Base-by-base conservation (phyloP, 2,888 invertebrate species). In the Euzetes globulus region DNA sequence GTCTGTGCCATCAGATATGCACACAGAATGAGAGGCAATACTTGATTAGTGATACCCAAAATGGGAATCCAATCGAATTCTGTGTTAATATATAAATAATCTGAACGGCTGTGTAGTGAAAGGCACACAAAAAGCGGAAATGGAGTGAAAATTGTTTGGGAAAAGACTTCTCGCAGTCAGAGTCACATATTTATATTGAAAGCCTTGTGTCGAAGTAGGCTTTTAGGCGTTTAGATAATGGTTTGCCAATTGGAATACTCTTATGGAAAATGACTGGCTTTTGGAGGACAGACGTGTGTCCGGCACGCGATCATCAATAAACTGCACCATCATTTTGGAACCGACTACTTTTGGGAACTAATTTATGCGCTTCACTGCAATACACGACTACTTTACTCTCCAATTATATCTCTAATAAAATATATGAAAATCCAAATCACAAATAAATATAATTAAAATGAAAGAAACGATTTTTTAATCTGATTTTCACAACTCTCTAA, bases 221-320 rank as follows among this genome's bases (percentile, higher is more conserved):
- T 63, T 63, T 63, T 63, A 63, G 63, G 9, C 29, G 63, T 25
- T 63, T 63, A 63, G 19, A 63, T 63, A 33, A 29, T 22, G 27
- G 25, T 63, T n/a, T 29, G 29, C 6, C 29, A 13, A 63, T 15
- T 29, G 25, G 27, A 22, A 58, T 19, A 25, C n/a, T 7, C 11
- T 29, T 5, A n/a, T n/a, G 27, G 63, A 63, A 63, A 63, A 63
- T 63, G 63, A 29, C 27, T 9, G 27, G 15, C 29, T n/a, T 11
- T 63, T 29, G 15, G 27, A 63, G 15, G 58, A 63, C 22, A 29
- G 63, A 63, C 63, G 33, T 33, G 33, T 33, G 63, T 63, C 63
- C 15, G 63, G 63, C 63, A 63, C 63, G 63, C 63, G 63, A 63
- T 63, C 63, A 63, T 63, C 63, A 63, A 63, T 29, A 63, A 63